These are phyloP conservation scores for Phenacoccus solenopsis DNA, from an alignment of 1,140 invertebrate genomes.

Conservation along the genomic window DNA sequence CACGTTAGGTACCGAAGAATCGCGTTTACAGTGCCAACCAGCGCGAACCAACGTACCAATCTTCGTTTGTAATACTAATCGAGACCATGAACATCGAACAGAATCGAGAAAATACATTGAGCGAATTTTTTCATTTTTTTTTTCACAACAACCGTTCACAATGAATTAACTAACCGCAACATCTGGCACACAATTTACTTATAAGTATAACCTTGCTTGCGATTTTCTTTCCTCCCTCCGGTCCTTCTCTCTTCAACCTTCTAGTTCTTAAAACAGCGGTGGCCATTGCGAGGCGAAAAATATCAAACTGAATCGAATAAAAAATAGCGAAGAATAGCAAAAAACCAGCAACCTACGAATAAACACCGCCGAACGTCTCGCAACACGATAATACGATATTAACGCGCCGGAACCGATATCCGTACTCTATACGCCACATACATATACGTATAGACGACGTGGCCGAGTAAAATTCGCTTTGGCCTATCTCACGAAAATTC, in stretches of 20 bases:
- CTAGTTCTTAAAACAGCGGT: background rate
- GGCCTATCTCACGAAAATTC: too few relatives aligned
- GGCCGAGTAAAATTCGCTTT: too few relatives aligned
- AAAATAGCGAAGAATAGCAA: background rate
- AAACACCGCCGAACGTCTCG: background rate
- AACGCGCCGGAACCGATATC: background rate
- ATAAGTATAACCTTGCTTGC: background rate
- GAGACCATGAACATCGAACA: too few relatives aligned
- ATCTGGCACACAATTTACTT: background rate
- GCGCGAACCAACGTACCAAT: too few relatives aligned
- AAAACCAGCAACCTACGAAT: too few relatives aligned
- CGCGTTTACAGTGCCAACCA: too few relatives aligned
- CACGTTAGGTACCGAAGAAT: too few relatives aligned
- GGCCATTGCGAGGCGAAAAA: background rate
- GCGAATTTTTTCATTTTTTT: too few relatives aligned
- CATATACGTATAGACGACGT: too few relatives aligned
- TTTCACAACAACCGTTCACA: background rate
- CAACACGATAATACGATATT: background rate
- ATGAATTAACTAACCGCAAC: constrained; percentile 1
- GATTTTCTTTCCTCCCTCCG: background rate
- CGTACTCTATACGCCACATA: too few relatives aligned
- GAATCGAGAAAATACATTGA: too few relatives aligned
- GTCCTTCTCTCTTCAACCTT: background rate
- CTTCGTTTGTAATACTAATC: too few relatives aligned
- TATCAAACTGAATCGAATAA: background rate